phyloP scores from a whole-genome alignment of 2,888 invertebrate species.

The Brachypalpus laphriformis region DNA sequence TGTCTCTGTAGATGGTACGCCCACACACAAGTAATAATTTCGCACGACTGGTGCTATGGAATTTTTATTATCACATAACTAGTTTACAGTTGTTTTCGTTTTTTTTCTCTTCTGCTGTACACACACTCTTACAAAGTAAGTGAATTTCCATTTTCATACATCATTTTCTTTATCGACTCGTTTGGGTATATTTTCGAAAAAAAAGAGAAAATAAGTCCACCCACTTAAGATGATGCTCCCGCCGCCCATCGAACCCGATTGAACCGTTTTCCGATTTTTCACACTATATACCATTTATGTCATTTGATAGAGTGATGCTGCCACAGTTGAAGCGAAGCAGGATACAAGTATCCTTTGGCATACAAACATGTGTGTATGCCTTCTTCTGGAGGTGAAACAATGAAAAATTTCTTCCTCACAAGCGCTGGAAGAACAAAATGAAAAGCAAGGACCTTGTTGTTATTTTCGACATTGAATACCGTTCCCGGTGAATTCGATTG shows the following conservation, averaged over 20 bases:
- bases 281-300: conserved; percentile 62
- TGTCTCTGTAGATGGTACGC: neutral
- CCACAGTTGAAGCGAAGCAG: conserved; percentile 23
- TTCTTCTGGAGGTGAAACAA: conserved; percentile 49
- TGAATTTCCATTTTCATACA: conserved; percentile 67
- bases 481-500: conserved; percentile 57
- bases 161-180: conserved; percentile 50
- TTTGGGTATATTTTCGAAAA: neutral
- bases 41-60: conserved; percentile 36
- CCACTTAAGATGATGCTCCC: conserved; percentile 28
- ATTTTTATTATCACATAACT: conserved; percentile 57
- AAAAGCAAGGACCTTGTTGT: conserved; percentile 35
- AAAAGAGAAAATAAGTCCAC: neutral
- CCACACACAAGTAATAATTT: conserved; percentile 28
- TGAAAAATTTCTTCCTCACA: conserved; percentile 25
- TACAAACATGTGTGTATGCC: conserved; percentile 3
- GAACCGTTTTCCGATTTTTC: conserved; percentile 46
- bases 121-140: conserved; percentile 5
- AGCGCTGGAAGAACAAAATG: neutral
- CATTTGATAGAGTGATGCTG: conserved; percentile 64
- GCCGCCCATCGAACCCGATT: neutral
- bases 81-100: conserved; percentile 49
- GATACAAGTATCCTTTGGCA: conserved; percentile 15
- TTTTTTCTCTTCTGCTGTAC: neutral
- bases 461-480: conserved; percentile 54